Base-by-base conservation (phyloP, 2,113 vertebrate genomes). In the Pachyramphus minor region DNA sequence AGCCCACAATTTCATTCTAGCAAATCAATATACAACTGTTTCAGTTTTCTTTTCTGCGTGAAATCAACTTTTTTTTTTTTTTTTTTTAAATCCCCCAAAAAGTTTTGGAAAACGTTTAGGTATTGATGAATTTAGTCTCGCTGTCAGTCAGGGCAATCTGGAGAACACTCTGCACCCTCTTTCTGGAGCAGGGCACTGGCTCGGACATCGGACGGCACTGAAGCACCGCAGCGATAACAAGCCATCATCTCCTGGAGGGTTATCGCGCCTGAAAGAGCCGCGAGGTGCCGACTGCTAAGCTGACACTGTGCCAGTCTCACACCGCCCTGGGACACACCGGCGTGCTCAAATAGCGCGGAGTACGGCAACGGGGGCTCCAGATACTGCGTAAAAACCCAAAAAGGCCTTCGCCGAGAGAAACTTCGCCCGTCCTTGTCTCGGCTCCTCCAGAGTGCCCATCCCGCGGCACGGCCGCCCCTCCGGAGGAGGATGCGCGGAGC, bases 261-360 rank as follows among this genome's bases (percentile, higher is more conserved):
- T 18, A 3, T 0, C 2, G 49, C 1, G 62, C 41, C 72, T 8
- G 4, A 6, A 6, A 18, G 5, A n/a, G 0, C 15, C 2, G 19
- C 25, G 16, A 30, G 37, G 33, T 5, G 62, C 25, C 60, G 6
- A 52, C n/a, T 3, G 44, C 47, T 1, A 27, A 18, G 47, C 4
- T 6, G 6, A 0, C 39, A 1, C 1, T 1, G n/a, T 1, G 66
- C 56, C 1, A 52, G 8, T 12, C 31, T 22, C 89, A 3, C 41
- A 11, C 30, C 3, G n/a, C 4, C 27, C 56, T 1, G 53, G 35
- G 35, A 35, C 71, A 22, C 20, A 22, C 59, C 1, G 41, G 33
- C 12, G 15, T 0, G 27, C 73, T 12, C 66, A 5, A 5, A 27
- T 21, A 2, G 8, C 1, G 4, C 24, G 2, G 5, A 11, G 14